These are phyloP conservation scores for Peromyscus attwateri DNA, from an alignment of 2,797 vertebrate species.

Conservation along the genomic window DNA sequence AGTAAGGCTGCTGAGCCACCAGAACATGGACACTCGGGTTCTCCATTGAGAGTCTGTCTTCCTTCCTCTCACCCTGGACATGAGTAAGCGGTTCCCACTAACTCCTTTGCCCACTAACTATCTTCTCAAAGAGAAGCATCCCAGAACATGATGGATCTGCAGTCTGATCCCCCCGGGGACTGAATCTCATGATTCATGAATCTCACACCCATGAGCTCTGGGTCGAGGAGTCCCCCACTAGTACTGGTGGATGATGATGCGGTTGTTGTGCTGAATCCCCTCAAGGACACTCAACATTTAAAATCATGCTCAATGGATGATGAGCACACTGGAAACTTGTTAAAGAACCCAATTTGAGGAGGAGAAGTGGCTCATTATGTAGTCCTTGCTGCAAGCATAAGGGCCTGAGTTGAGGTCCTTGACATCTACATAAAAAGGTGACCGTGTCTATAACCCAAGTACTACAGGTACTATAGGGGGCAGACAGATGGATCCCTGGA, in stretches of 20 bases:
- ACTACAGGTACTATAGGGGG: background rate
- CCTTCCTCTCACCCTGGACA: background rate
- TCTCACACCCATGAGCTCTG: background rate
- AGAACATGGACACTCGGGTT: background rate
- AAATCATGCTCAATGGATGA: background rate
- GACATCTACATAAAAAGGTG: background rate
- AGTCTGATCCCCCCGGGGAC: background rate
- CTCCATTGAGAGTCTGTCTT: background rate
- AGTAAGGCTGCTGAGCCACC: background rate
- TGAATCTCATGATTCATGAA: too few species aligned
- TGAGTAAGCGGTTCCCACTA: background rate
- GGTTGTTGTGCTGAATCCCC: background rate
- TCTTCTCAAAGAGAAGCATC: background rate
- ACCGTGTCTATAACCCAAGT: background rate
- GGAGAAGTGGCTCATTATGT: background rate
- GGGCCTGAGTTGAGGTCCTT: background rate
- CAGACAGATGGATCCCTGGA: background rate
- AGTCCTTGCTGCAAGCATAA: background rate
- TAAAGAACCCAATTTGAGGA: background rate
- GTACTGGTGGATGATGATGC: background rate
- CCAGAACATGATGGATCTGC: rapidly evolving
- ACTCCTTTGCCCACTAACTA: background rate
- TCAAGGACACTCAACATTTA: background rate
- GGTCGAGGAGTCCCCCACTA: background rate
- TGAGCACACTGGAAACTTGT: background rate